phyloP scores from a whole-genome alignment of 1,140 invertebrate genomes.

The Aphaenogaster floridana region DNA sequence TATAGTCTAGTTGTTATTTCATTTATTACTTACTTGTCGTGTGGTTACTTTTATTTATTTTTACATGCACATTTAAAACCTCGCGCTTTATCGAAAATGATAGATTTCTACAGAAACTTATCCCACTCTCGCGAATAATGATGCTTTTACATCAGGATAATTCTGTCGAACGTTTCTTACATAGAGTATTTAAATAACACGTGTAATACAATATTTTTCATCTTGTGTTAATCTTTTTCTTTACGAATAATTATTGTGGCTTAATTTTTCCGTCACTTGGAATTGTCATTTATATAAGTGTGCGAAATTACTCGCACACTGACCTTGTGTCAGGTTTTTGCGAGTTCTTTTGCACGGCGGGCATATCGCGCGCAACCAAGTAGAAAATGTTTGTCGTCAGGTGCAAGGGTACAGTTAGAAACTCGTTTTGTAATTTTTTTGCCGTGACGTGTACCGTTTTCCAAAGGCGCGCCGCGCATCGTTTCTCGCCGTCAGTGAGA shows the following conservation, averaged over 20 bases:
- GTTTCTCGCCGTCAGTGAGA: constrained; percentile 11
- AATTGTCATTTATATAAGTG: no score
- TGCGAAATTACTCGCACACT: background rate
- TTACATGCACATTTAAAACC: background rate
- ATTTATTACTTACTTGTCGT: background rate
- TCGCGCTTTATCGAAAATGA: background rate
- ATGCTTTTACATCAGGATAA: background rate
- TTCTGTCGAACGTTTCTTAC: background rate
- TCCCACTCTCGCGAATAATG: background rate
- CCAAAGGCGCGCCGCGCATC: constrained; percentile 58
- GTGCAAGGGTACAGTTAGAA: constrained; percentile 79
- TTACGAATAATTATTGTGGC: background rate
- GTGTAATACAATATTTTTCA: background rate
- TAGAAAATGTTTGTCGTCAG: constrained; percentile 66
- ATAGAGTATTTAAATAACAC: constrained; percentile 6
- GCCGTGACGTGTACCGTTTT: constrained; percentile 75
- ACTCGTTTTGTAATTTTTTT: constrained; percentile 73
- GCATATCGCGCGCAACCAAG: constrained; percentile 22
- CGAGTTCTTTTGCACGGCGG: background rate
- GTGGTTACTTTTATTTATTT: background rate
- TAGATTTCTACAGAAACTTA: background rate
- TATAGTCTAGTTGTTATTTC: background rate
- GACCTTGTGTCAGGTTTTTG: background rate
- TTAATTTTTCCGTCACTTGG: background rate
- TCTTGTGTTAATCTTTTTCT: background rate